Base-by-base conservation (phyloP, 1,140 invertebrate genomes). In the Coptotermes formosanus region DNA sequence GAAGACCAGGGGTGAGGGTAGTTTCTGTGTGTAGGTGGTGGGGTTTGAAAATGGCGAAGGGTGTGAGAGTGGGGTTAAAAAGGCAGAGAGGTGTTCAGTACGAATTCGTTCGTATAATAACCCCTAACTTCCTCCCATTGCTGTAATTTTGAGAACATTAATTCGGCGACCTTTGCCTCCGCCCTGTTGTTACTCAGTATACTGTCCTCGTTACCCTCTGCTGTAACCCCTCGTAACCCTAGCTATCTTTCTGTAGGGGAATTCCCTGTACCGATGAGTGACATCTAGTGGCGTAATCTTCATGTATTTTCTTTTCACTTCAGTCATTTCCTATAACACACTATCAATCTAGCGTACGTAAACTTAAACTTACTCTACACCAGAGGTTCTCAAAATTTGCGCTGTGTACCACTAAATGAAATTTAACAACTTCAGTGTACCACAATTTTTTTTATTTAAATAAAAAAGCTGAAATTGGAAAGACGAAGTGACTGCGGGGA, bases 81-180 rank as follows among this genome's bases (percentile, higher is more conserved):
- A 75, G 64, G 64, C 25, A 75, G 64, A 75, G 64, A 75, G 64
- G 25, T 75, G 64, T 75, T 25, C 64, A 30, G 64, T 75, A 75
- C 64, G 64, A 75, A 75, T 75, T 75, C 64, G 64, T 75, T 75
- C 64, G 64, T 75, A 75, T 75, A 75, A 75, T 75, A 75, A 75
- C n/a, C 64, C n/a, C 52, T 55, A 25, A 75, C 64, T 75, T 75
- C 64, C 64, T 75, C 64, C 64, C 64, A 75, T 75, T 75, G 64
- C 64, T 75, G 64, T 75, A 75, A 75, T 75, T 75, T 75, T 75
- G 64, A 75, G 64, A 75, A 75, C 64, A 75, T 75, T 75, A 75
- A 75, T 75, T 75, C n/a, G 64, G 25, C 64, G 64, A 75, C 64
- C 64, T 75, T 75, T 75, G n/a, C n/a, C 64, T 75, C 64, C n/a